Conservation (phyloP, 2,888 invertebrate genomes). For the Pammene fasciana region DNA sequence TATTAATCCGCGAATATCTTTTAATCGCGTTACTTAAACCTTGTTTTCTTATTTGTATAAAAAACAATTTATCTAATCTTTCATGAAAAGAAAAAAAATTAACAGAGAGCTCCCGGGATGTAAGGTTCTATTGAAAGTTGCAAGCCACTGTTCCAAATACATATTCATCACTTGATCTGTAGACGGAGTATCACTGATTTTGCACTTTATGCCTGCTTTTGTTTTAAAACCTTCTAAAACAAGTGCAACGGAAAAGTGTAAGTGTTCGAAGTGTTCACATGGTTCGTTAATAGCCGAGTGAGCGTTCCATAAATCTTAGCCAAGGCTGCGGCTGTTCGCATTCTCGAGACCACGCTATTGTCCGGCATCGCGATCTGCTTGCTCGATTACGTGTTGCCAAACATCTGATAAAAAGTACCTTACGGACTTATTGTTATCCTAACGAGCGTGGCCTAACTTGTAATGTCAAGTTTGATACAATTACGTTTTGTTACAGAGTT, state of each 20-base stretch:
- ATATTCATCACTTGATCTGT: too few relatives aligned
- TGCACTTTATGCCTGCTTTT: too few relatives aligned
- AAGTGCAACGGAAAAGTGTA: constrained; percentile 12
- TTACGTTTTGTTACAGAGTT: neutral
- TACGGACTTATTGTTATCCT: constrained; percentile 24
- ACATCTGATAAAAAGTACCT: constrained; percentile 33
- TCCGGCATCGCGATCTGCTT: constrained; percentile 43
- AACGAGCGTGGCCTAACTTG: constrained; percentile 5
- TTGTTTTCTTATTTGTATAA: neutral
- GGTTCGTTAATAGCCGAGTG: constrained; percentile 28
- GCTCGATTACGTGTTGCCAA: constrained; percentile 30
- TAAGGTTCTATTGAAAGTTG: too few relatives aligned
- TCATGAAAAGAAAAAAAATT: too few relatives aligned
- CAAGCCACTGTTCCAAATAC: too few relatives aligned
- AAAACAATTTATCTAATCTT: too few relatives aligned
- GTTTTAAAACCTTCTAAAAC: neutral
- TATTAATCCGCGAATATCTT: neutral
- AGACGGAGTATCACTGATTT: too few relatives aligned
- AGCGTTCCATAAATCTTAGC: constrained; percentile 36
- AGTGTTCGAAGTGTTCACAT: constrained; percentile 8
- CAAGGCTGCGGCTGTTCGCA: constrained; percentile 43
- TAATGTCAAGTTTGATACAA: constrained; percentile 20
- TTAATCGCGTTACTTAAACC: neutral
- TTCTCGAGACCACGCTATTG: constrained; percentile 36
- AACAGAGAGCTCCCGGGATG: too few relatives aligned